Evolutionary conservation across 2,888 invertebrate species (phyloP).

Genomic region (Megamerina dolium): DNA sequence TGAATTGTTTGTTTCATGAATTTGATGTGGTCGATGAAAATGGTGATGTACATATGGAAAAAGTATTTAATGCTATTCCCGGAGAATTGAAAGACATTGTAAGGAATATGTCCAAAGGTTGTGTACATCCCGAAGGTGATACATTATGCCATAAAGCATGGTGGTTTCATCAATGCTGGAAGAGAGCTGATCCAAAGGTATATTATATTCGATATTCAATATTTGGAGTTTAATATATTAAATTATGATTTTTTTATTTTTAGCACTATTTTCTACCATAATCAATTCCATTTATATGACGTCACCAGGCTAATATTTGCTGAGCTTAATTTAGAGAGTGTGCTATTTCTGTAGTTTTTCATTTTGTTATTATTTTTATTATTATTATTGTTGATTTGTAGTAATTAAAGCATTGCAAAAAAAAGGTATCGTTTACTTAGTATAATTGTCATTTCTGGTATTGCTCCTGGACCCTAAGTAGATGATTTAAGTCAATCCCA

Average conservation of each 20-base stretch:
- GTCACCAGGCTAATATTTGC: background rate
- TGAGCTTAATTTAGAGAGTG: background rate
- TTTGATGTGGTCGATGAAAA: constrained; percentile 44
- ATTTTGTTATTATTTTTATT: too few relatives aligned
- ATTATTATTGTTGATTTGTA: too few relatives aligned
- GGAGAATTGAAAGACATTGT: constrained; percentile 35
- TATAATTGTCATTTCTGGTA: too few relatives aligned
- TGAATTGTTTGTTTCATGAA: constrained; percentile 48
- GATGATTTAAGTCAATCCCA: too few relatives aligned
- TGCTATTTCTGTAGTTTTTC: too few relatives aligned
- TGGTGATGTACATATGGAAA: constrained; percentile 47
- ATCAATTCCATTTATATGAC: background rate
- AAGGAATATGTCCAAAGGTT: constrained; percentile 38
- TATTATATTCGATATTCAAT: constrained; percentile 7
- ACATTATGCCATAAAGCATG: constrained; percentile 45
- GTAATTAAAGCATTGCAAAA: constrained; percentile 12
- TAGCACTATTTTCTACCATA: constrained; percentile 17
- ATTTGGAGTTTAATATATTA: background rate
- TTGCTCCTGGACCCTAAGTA: too few relatives aligned
- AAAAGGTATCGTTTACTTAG: background rate
- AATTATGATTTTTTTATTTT: constrained; percentile 1
- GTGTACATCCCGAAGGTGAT: constrained; percentile 43
- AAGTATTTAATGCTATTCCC: constrained; percentile 35
- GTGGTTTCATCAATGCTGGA: constrained; percentile 49
- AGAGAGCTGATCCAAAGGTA: constrained; percentile 46